A percentile compares a stretch with the other conserved stretches of the same genome.
These are phyloP conservation scores for Heterotis niloticus DNA, from an alignment of 2,113 vertebrate species.

Conservation along the genomic window DNA sequence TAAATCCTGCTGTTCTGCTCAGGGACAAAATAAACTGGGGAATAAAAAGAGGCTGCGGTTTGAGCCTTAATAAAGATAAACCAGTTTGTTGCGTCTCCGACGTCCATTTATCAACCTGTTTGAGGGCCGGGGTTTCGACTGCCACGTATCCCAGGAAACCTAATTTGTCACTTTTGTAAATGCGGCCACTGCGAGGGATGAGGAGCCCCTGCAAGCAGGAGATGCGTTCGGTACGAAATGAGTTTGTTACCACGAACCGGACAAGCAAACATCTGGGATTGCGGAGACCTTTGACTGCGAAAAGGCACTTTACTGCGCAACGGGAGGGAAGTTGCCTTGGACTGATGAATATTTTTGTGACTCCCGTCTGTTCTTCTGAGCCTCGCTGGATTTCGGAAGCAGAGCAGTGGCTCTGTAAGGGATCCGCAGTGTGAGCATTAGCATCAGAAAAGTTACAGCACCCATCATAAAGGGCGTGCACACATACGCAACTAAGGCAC, in stretches of 20 bases:
- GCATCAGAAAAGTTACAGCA: too few relatives aligned
- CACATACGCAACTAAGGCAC: too few relatives aligned
- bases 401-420: too few relatives aligned
- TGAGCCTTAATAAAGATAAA: conserved; percentile 80
- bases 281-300: too few relatives aligned
- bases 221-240: not conserved
- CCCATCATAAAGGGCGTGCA: too few relatives aligned
- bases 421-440: too few relatives aligned
- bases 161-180: conserved; percentile 68
- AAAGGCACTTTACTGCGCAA: too few relatives aligned
- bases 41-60: conserved; percentile 64
- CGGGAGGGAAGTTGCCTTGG: too few relatives aligned
- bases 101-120: conserved; percentile 78
- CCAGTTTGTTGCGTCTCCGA: conserved; percentile 70
- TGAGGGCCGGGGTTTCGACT: conserved; percentile 71
- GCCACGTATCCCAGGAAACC: conserved; percentile 67
- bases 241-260: not conserved
- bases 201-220: not conserved
- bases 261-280: not conserved
- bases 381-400: too few relatives aligned
- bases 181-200: conserved; percentile 4
- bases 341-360: too few relatives aligned
- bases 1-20: conserved; percentile 69
- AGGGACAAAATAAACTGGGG: conserved; percentile 37
- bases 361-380: too few relatives aligned